Percentiles rank a stretch among this genome's conserved stretches.
Conservation (phyloP, 2,113 vertebrate genomes). For the Antennarius striatus region DNA sequence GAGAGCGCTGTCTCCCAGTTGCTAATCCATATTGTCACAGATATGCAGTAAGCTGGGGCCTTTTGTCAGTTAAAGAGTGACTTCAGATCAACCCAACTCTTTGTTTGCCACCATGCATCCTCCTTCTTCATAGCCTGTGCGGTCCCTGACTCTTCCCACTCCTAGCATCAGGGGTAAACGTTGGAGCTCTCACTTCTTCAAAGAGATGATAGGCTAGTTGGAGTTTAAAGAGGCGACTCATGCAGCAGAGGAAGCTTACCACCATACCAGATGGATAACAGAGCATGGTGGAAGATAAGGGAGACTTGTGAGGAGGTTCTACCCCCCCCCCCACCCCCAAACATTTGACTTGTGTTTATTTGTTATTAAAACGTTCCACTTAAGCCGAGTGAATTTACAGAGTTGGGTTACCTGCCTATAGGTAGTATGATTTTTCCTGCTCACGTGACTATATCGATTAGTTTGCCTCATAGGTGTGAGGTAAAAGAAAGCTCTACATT, state of each 20-base stretch:
- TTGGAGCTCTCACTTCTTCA: slow-evolving; percentile 47
- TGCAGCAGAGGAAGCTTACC: slow-evolving; percentile 44
- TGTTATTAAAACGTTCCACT: slow-evolving; percentile 69
- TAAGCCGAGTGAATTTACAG: slow-evolving; percentile 31
- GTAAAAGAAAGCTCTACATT: too few relatives aligned
- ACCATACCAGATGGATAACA: slow-evolving; percentile 61
- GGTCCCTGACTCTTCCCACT: slow-evolving; percentile 43
- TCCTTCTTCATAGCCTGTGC: slow-evolving; percentile 42
- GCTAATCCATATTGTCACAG: slow-evolving; percentile 76
- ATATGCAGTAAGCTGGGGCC: slow-evolving; percentile 61
- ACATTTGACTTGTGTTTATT: slow-evolving; percentile 54
- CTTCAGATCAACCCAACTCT: slow-evolving; percentile 64
- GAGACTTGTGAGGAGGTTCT: slow-evolving; percentile 31
- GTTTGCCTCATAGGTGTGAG: too few relatives aligned
- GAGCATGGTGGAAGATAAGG: slow-evolving; percentile 40
- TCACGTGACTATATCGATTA: too few relatives aligned
- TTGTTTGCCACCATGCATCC: slow-evolving; percentile 55
- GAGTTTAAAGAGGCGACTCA: slow-evolving; percentile 56
- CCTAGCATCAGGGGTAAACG: slow-evolving; percentile 65
- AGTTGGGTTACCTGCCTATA: too few relatives aligned
- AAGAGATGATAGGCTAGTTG: slow-evolving; percentile 57
- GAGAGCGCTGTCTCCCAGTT: slow-evolving; percentile 61
- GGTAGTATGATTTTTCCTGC: too few relatives aligned
- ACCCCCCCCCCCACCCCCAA: slow-evolving; percentile 7
- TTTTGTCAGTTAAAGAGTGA: slow-evolving; percentile 67